Conservation (phyloP, 1,140 invertebrate genomes). For the Eupeodes corollae region DNA sequence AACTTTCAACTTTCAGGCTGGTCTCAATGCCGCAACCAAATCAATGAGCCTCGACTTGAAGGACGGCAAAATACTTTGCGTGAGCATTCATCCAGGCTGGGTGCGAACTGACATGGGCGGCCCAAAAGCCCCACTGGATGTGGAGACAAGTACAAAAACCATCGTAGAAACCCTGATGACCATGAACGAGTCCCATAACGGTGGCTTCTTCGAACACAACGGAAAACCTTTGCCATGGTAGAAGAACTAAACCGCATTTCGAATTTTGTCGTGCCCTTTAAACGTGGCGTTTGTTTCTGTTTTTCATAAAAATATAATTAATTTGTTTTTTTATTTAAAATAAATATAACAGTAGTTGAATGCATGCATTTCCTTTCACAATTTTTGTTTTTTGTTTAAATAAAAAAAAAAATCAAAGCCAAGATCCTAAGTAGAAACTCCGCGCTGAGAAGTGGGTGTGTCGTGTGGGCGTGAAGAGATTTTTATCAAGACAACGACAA, state of each 20-base stretch:
- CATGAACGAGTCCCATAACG: slow-evolving; percentile 54
- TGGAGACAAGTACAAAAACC: slow-evolving; percentile 49
- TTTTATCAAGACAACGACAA: no score
- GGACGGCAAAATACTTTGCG: slow-evolving; percentile 59
- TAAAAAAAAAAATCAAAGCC: not conserved
- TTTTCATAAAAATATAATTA: slow-evolving; percentile 1
- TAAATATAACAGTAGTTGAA: not conserved
- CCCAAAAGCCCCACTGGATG: slow-evolving; percentile 56
- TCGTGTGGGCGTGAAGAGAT: no score
- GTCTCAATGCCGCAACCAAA: slow-evolving; percentile 76
- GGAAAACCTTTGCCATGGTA: slow-evolving; percentile 64
- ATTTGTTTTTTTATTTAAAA: not conserved
- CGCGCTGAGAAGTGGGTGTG: no score
- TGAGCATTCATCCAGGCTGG: slow-evolving; percentile 80
- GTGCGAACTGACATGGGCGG: slow-evolving; percentile 84
- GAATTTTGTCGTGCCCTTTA: no score
- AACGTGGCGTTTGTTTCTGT: no score
- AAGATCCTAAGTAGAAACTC: not conserved
- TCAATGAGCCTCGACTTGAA: slow-evolving; percentile 73
- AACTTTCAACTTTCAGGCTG: slow-evolving; percentile 48
- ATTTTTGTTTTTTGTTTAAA: not conserved
- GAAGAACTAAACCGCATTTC: not conserved
- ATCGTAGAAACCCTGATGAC: slow-evolving; percentile 54
- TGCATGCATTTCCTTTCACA: not conserved
- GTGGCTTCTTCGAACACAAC: slow-evolving; percentile 65